These are phyloP conservation scores for Chaetogeoica ovagalla DNA, from an alignment of 2,888 invertebrate genomes.

Conservation along the genomic window DNA sequence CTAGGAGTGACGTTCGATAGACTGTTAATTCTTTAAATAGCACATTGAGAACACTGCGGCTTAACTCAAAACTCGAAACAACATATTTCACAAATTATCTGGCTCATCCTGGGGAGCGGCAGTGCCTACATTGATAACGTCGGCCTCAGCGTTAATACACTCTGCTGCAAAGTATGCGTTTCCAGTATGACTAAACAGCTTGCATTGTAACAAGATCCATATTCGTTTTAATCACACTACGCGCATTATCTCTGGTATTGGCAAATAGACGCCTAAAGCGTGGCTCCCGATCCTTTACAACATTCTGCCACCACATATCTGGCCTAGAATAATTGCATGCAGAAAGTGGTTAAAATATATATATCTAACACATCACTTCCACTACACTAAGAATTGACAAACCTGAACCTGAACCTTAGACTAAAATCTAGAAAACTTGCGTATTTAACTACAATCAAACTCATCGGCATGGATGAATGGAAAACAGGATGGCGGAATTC, in stretches of 20 bases:
- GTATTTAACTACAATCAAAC: not conserved
- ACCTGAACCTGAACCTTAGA: not conserved
- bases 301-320: not conserved
- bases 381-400: not conserved
- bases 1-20: slow-evolving; percentile 36
- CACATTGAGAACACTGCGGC: slow-evolving; percentile 3
- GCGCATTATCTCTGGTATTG: not conserved
- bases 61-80: not conserved
- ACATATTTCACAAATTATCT: no score
- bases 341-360: not conserved
- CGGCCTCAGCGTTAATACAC: no score
- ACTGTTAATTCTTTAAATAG: slow-evolving; percentile 4
- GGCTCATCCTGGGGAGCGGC: no score
- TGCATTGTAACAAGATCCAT: not conserved
- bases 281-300: not conserved
- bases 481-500: not conserved
- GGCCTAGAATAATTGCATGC: not conserved
- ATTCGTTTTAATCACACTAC: not conserved
- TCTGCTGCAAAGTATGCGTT: no score
- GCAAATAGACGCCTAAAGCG: not conserved
- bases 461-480: not conserved
- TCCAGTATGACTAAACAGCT: no score
- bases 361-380: not conserved
- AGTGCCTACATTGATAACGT: no score
- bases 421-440: not conserved